These are phyloP conservation scores for Irena cyanogastra DNA, from an alignment of 2,113 vertebrate genomes.

Conservation along the genomic window DNA sequence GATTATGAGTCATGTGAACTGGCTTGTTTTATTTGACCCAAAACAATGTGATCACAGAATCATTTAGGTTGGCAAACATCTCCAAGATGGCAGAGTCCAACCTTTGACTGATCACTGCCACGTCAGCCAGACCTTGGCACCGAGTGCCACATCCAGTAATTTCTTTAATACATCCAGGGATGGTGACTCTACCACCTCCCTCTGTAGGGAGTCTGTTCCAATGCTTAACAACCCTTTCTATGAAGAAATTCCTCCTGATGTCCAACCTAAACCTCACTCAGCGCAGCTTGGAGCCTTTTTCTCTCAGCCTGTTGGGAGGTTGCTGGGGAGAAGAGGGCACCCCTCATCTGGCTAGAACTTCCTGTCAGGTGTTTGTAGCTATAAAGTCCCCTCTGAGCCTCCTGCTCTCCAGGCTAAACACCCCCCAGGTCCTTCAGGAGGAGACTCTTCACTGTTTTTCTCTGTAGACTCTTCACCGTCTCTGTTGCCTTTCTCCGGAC, in stretches of 20 bases:
- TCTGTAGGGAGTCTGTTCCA: not conserved
- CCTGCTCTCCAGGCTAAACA: not conserved
- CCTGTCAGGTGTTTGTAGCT: not conserved
- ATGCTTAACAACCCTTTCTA: not conserved
- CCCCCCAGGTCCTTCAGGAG: not conserved
- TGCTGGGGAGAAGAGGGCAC: not conserved
- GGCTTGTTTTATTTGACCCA: not conserved
- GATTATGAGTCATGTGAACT: not conserved
- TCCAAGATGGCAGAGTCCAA: not conserved
- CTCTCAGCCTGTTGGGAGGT: not conserved
- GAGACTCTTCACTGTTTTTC: not conserved
- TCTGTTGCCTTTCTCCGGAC: not conserved
- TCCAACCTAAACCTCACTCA: not conserved
- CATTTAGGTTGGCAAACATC: not conserved
- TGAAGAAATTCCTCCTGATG: not conserved
- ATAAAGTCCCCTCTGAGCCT: not conserved
- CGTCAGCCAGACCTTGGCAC: not conserved
- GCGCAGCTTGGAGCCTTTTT: not conserved
- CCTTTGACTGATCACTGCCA: not conserved
- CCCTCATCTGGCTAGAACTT: not conserved
- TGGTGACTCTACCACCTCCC: not conserved
- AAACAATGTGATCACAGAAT: not conserved
- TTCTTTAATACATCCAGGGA: not conserved
- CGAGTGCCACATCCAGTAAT: not conserved
- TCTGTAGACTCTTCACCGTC: not conserved